Conservation (phyloP, 2,113 vertebrate genomes). For the Solea solea region DNA sequence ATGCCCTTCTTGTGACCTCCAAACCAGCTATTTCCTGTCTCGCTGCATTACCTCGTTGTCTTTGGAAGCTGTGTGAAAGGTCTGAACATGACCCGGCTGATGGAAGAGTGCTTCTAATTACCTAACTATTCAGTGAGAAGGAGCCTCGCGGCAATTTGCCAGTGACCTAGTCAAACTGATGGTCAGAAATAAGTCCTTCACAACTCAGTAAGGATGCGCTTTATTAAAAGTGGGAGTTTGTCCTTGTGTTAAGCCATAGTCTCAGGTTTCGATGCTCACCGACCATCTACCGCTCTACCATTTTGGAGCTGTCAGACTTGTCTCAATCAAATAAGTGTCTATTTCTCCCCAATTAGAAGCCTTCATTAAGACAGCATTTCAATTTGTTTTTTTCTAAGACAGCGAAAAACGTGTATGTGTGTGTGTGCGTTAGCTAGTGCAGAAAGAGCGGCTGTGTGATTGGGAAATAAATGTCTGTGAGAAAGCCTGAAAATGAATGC, state of each 20-base stretch:
- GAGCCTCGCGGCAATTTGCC: constrained; percentile 14
- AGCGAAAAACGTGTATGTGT: background rate
- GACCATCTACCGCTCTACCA: background rate
- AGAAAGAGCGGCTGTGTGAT: constrained; percentile 44
- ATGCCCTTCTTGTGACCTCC: constrained; percentile 67
- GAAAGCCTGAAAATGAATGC: constrained; percentile 65
- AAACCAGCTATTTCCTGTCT: constrained; percentile 61
- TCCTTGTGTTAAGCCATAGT: background rate
- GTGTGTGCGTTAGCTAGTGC: constrained; percentile 14
- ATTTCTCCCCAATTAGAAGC: constrained; percentile 46
- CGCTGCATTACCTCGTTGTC: constrained; percentile 56
- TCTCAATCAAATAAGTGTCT: constrained; percentile 35
- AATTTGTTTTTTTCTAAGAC: constrained; percentile 13
- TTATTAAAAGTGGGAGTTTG: constrained; percentile 17
- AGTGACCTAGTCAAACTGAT: constrained; percentile 54
- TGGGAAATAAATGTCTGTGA: constrained; percentile 56
- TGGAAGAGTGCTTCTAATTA: constrained; percentile 58
- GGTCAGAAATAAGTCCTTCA: constrained; percentile 38
- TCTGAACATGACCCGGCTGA: constrained; percentile 52
- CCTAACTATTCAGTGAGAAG: constrained; percentile 36
- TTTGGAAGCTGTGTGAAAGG: constrained; percentile 50
- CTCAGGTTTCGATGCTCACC: constrained; percentile 26
- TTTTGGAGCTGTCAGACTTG: constrained; percentile 25
- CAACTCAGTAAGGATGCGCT: constrained; percentile 35
- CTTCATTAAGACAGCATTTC: constrained; percentile 32